Base-by-base conservation (phyloP, 2,888 invertebrate genomes). In the Lasioglossum pauxillum region DNA sequence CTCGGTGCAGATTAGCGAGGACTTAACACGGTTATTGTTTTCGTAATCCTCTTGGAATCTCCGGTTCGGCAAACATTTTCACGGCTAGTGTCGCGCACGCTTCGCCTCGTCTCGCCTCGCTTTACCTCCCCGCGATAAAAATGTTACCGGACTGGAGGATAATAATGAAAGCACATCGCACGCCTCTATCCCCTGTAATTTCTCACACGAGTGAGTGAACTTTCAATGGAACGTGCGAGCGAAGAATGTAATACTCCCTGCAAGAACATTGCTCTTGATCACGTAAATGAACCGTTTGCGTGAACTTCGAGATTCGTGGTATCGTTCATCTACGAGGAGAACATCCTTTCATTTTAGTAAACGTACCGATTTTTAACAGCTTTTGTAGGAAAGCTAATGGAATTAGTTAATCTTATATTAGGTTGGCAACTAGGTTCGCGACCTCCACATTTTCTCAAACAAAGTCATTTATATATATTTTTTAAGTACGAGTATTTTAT, bases 21-120 rank as follows among this genome's bases (percentile, higher is more conserved):
- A 87, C 85, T 88, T 88, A 87, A 80, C 87, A 81, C 80, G 78
- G 81, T 89, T 89, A 91, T 92, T 92, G 89, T 92, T 89, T 90
- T 84, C 85, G 77, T 87, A 90, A 92, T 91, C 88, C 84, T 41
- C 67, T 73, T 75, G 75, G 71, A 75, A 76, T 64, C 78, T 53
- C 71, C 60, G 67, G 64, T 83, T 83, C 71, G 46, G 53, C 80
- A 84, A 87, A 90, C 84, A 78, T 87, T 88, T 82, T 80, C 86
- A 80, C 80, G 27, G 19, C 67, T 73, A 73, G 69, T 14, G 27
- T 44, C 31, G 49, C 60, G 19, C 67, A 69, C 67, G 64, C 64
- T 31, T 64, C 69, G 23, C 23, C 38, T 69, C 38, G 69, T 14
- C n/a, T 67, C 69, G 35, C 23, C 38, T 69, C 69, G 35, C 69